Percentiles rank a stretch among this genome's conserved stretches.
These are phyloP conservation scores for Limnephilus auricula DNA, from an alignment of 2,888 invertebrate genomes.

Conservation along the genomic window DNA sequence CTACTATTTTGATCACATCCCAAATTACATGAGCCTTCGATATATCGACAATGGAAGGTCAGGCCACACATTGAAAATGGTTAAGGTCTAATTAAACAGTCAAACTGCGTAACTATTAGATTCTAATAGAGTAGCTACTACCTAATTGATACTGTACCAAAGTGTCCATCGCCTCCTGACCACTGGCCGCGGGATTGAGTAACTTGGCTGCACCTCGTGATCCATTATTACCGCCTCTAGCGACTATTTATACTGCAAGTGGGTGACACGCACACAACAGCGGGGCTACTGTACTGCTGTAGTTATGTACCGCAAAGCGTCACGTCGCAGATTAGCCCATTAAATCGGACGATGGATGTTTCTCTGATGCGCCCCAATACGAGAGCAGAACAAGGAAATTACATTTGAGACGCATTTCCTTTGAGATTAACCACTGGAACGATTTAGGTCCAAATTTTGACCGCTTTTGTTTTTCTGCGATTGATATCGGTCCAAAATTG, in stretches of 20 bases:
- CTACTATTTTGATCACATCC: too few relatives aligned
- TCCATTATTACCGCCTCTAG: constrained; percentile 25
- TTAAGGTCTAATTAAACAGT: too few relatives aligned
- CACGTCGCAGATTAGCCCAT: neutral
- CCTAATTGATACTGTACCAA: neutral
- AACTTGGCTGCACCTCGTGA: constrained; percentile 16
- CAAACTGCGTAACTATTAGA: too few relatives aligned
- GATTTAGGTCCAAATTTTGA: too few relatives aligned
- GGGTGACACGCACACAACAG: constrained; percentile 9
- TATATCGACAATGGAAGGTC: too few relatives aligned
- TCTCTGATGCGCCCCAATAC: neutral
- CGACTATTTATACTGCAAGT: constrained; percentile 26
- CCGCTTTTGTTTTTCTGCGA: too few relatives aligned
- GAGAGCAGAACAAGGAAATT: neutral
- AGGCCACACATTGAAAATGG: too few relatives aligned
- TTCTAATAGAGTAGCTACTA: neutral
- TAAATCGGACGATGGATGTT: neutral
- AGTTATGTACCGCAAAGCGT: neutral
- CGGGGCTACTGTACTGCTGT: neutral
- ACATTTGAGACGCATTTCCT: neutral
- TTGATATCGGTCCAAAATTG: too few relatives aligned
- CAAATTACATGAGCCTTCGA: too few relatives aligned
- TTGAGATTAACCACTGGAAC: neutral
- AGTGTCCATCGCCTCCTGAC: neutral
- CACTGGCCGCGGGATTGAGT: neutral